Percentiles rank a stretch among this genome's conserved stretches.
Conservation (phyloP, 2,797 vertebrate species). For the Antrozous pallidus region DNA sequence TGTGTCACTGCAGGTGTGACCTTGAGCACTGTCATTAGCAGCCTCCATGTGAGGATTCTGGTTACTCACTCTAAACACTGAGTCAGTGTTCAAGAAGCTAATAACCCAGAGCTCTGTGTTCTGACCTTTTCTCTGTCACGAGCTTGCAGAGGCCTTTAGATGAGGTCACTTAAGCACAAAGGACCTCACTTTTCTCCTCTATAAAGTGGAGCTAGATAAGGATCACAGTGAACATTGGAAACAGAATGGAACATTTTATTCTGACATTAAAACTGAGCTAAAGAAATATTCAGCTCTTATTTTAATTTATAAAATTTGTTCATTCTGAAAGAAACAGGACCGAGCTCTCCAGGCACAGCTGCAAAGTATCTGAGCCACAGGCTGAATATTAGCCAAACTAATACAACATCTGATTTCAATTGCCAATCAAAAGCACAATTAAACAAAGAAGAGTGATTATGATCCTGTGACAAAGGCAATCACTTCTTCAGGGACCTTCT, state of each 20-base stretch:
- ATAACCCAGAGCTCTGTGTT: neutral
- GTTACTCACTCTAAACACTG: neutral
- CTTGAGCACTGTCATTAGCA: neutral
- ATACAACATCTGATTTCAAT: slow-evolving; percentile 24
- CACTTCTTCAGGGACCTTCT: neutral
- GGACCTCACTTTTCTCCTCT: neutral
- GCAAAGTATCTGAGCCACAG: neutral
- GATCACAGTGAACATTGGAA: neutral
- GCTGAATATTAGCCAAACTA: slow-evolving; percentile 19
- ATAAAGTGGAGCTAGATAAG: neutral
- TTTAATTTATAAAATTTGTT: neutral
- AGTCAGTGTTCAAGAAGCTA: neutral
- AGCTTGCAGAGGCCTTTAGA: neutral
- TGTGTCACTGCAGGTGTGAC: neutral
- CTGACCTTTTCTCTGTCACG: neutral
- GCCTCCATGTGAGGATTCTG: neutral
- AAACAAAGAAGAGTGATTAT: slow-evolving; percentile 42
- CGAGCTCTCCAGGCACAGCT: neutral
- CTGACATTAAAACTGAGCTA: neutral
- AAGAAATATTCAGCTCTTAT: neutral
- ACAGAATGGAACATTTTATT: neutral
- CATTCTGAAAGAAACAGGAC: neutral
- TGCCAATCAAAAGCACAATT: slow-evolving; percentile 37
- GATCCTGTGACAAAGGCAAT: slow-evolving; percentile 30
- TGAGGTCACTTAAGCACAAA: neutral